Conservation (phyloP, 1,140 invertebrate genomes). For the Hestina assimilis region DNA sequence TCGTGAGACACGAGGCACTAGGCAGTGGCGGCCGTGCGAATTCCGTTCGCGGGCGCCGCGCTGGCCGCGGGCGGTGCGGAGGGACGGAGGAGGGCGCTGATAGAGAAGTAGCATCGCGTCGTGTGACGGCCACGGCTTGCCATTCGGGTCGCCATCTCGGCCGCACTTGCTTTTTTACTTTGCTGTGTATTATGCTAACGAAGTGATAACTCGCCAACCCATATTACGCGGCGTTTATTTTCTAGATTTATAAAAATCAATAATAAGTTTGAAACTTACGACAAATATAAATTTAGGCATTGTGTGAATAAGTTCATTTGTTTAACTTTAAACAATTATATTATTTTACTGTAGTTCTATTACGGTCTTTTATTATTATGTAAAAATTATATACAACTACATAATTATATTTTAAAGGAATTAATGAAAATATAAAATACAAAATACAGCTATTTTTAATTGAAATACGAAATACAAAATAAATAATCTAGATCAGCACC, state of each 20-base stretch:
- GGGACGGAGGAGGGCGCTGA: slow-evolving; percentile 51
- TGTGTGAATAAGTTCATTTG: too few species aligned
- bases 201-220: slow-evolving; percentile 15
- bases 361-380: too few species aligned
- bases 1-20: too few species aligned
- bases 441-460: too few species aligned
- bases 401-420: too few species aligned
- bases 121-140: slow-evolving; percentile 40
- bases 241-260: not conserved
- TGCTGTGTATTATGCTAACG: slow-evolving; percentile 4
- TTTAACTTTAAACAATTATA: too few species aligned
- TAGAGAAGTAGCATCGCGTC: slow-evolving; percentile 60
- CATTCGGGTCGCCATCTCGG: slow-evolving; percentile 42
- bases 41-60: slow-evolving; percentile 62
- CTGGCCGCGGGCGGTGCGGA: slow-evolving; percentile 40
- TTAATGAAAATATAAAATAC: too few species aligned
- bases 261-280: not conserved
- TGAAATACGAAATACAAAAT: too few species aligned
- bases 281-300: not conserved
- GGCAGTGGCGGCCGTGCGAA: slow-evolving; percentile 63
- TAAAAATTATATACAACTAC: too few species aligned
- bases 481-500: too few species aligned
- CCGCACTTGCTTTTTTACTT: slow-evolving; percentile 26
- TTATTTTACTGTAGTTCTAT: too few species aligned
- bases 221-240: not conserved